Percentiles rank a stretch among this genome's conserved stretches.
Evolutionary conservation across 2,797 vertebrate genomes (phyloP).

Genomic region (Gallirallus australis): DNA sequence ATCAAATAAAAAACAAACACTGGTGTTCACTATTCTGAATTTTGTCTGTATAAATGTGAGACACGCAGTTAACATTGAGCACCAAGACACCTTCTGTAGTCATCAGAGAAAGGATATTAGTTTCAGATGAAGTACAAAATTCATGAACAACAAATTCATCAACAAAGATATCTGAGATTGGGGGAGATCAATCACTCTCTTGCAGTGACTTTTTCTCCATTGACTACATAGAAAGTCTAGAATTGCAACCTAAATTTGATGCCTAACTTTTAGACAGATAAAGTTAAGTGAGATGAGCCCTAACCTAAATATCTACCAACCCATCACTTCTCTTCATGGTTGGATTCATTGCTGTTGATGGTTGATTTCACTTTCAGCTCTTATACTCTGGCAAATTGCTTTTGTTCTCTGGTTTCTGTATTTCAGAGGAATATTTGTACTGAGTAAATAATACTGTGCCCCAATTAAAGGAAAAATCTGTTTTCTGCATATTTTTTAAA

Average conservation of each 20-base stretch:
- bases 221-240: neutral
- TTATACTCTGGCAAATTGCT: neutral
- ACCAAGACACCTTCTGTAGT: neutral
- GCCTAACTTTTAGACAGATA: neutral
- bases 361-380: conserved; percentile 46
- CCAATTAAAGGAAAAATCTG: neutral
- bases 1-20: neutral
- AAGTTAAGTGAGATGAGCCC: conserved; percentile 19
- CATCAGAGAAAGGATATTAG: neutral
- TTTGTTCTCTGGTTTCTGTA: neutral
- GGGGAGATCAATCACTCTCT: neutral
- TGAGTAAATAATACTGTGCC: neutral
- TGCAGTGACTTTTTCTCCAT: neutral
- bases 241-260: neutral
- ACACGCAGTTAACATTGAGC: fast-evolving
- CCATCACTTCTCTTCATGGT: conserved; percentile 31
- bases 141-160: neutral
- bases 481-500: neutral
- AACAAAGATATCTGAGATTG: neutral
- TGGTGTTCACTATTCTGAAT: neutral
- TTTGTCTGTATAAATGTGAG: neutral
- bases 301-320: conserved; percentile 12
- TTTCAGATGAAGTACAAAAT: conserved; percentile 1
- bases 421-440: conserved; percentile 9
- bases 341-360: conserved; percentile 32